Evolutionary conservation across 2,888 invertebrate species (phyloP), one percentile per base, ranked within the genome.

Genomic region (Acronicta psi): DNA sequence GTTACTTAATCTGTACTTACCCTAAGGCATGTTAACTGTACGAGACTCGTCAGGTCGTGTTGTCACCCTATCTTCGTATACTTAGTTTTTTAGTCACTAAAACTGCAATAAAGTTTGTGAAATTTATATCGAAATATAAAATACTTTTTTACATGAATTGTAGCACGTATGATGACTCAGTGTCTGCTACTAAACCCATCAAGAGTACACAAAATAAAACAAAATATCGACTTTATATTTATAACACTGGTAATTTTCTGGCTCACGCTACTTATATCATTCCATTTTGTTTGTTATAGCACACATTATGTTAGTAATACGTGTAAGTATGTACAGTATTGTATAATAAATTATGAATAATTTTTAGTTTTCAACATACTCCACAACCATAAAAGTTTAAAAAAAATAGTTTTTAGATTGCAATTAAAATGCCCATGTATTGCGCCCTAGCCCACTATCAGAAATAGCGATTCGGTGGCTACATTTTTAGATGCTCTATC

Each of bases 121-220:
- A 34, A 34, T n/a, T 6, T 34, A n/a, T 6, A 34, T 31, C 31
- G 13, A 13, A 31, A 31, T 13, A 31, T 13, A 31, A 31, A 4
- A n/a, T 3, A 13, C 3, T n/a, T 6, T n/a, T n/a, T n/a, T 1
- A n/a, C n/a, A 34, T 34, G 34, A 34, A n/a, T 34, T 34, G 34
- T 34, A 34, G 7, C 34, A 34, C 34, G 34, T 34, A 34, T 34
- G 34, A n/a, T 34, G 34, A 34, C 34, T 34, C 34, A 34, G 34
- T 34, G 7, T 34, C 34, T 34, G 34, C n/a, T n/a, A 34, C 34
- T 34, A 34, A 25, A 34, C 34, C 34, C 34, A 34, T 34, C 34
- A n/a, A 34, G n/a, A 34, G 34, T n/a, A 34, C 34, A 34, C 34
- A 34, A 34, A 13, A 34, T 31, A 31, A 31, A 31, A 31, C 31